Evolutionary conservation across 2,797 vertebrate species (phyloP).

Genomic region (Acrossocheilus wenchowensis): DNA sequence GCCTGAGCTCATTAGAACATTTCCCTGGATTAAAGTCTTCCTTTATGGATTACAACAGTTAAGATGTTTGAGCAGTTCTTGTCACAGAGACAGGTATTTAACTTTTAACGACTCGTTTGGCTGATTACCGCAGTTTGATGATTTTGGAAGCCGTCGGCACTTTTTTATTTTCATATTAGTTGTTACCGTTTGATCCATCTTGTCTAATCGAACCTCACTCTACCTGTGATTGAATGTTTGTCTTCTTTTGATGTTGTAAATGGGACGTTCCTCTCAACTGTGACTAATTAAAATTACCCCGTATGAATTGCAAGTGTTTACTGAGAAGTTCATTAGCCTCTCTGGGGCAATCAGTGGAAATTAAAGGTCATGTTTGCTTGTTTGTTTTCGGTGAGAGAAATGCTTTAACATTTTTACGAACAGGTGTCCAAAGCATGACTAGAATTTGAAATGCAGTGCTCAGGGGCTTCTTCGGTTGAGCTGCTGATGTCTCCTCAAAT

Average conservation of each 20-base stretch:
- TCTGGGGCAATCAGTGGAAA: constrained; percentile 76
- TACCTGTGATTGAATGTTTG: constrained; percentile 80
- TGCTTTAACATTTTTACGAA: constrained; percentile 61
- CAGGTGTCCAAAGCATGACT: constrained; percentile 61
- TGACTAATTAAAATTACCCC: constrained; percentile 81
- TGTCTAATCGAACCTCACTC: constrained; percentile 72
- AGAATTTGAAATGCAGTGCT: constrained; percentile 57
- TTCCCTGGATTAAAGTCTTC: constrained; percentile 66
- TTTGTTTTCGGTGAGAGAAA: constrained; percentile 66
- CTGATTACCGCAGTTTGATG: constrained; percentile 63
- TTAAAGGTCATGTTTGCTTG: constrained; percentile 81
- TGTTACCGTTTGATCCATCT: constrained; percentile 64
- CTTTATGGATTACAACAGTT: constrained; percentile 69
- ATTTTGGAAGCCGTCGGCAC: constrained; percentile 40
- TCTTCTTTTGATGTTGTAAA: constrained; percentile 75
- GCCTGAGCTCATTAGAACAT: constrained; percentile 73
- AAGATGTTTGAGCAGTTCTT: constrained; percentile 63
- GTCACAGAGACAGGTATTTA: constrained; percentile 62
- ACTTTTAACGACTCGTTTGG: constrained; percentile 58
- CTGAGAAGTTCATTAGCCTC: constrained; percentile 80
- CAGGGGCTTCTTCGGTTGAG: constrained; percentile 53
- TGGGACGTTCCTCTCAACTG: constrained; percentile 66
- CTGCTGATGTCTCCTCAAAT: constrained; percentile 51
- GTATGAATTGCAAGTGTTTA: constrained; percentile 78
- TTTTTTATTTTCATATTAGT: constrained; percentile 38